Base-by-base conservation (phyloP, 92 coral and sea anemone species). In the Palythoa heliodiscus region DNA sequence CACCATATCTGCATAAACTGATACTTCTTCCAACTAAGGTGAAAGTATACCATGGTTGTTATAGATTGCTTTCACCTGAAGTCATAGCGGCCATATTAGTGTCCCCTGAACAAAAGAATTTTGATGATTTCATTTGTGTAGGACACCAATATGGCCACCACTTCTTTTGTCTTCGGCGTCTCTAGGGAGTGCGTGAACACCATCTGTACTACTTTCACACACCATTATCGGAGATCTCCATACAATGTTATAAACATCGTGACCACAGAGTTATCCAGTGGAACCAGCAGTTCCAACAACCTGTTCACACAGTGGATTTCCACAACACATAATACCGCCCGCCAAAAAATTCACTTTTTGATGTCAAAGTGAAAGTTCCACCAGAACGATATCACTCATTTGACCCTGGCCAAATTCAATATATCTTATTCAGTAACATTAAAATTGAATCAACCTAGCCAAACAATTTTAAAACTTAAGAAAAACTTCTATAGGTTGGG, bases 31-130 rank as follows among this genome's bases (percentile, higher is more conserved):
- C 55, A 73, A 73, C 57, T 23, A 73, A 73, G 58, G 77, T 73
- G 55, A 73, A 73, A 73, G 77, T 73, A 73, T 73, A 58, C 77
- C 47, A 73, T 40, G 77, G 77, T 40, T 73, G 77, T 40, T 73
- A n/a, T n/a, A n/a, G n/a, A n/a, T n/a, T n/a, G n/a, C n/a, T n/a
- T n/a, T n/a, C n/a, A n/a, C n/a, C n/a, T n/a, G n/a, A n/a, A n/a
- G n/a, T n/a, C n/a, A n/a, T n/a, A n/a, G n/a, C n/a, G n/a, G n/a
- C n/a, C n/a, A n/a, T n/a, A n/a, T n/a, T n/a, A n/a, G n/a, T n/a
- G n/a, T n/a, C n/a, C n/a, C n/a, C n/a, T n/a, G n/a, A n/a, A n/a
- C n/a, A n/a, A n/a, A n/a, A n/a, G n/a, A n/a, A n/a, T n/a, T n/a
- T n/a, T n/a, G n/a, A n/a, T n/a, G n/a, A n/a, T n/a, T n/a, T n/a